These are phyloP conservation scores for Eriocheir sinensis DNA, from an alignment of 1,140 invertebrate species.

Conservation along the genomic window DNA sequence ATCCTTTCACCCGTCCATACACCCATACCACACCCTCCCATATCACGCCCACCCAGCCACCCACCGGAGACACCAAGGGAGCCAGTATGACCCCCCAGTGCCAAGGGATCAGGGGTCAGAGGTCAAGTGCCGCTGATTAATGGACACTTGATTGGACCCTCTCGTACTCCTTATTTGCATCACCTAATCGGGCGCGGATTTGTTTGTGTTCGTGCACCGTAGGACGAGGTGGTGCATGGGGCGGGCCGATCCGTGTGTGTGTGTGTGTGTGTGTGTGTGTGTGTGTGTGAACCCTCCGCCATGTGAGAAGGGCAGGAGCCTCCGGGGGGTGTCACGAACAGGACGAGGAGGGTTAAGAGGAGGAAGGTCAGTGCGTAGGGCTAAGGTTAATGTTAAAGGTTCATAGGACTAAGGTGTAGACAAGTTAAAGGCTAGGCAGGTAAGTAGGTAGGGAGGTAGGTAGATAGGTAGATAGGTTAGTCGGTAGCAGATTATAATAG, in stretches of 20 bases:
- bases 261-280: too few relatives aligned
- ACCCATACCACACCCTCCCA: neutral
- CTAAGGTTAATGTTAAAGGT: neutral
- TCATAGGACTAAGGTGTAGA: too few relatives aligned
- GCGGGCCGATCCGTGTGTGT: too few relatives aligned
- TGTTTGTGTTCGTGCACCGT: constrained; percentile 22
- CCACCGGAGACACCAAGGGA: neutral
- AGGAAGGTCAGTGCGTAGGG: neutral
- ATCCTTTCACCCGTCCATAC: too few relatives aligned
- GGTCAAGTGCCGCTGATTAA: constrained; percentile 1
- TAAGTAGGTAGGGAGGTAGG: too few relatives aligned
- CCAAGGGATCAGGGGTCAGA: neutral
- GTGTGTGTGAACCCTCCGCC: too few relatives aligned
- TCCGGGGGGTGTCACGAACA: neutral
- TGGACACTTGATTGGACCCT: constrained; percentile 3
- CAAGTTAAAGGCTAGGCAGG: too few relatives aligned
- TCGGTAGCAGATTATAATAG: too few relatives aligned
- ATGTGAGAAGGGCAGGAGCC: neutral
- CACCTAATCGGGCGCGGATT: neutral
- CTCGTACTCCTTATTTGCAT: neutral
- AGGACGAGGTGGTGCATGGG: too few relatives aligned
- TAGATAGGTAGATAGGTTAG: too few relatives aligned
- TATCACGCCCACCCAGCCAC: neutral
- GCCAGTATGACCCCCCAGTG: neutral
- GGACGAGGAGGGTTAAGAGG: too few relatives aligned